Base-by-base conservation (phyloP, 1,140 invertebrate species). In the Coptotermes formosanus region DNA sequence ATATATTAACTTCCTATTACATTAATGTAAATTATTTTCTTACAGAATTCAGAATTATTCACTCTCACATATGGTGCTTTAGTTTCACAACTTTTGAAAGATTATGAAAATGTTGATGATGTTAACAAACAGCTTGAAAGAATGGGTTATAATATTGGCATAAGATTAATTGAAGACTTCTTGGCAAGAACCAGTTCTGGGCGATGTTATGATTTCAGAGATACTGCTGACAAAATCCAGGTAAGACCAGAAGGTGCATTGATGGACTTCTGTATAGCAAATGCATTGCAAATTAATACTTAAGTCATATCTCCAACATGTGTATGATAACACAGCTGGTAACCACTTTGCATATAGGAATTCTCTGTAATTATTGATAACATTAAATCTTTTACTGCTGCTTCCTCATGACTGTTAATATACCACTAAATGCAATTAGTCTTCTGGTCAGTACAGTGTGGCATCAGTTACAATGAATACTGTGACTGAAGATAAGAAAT, bases 141-240 rank as follows among this genome's bases (percentile, higher is more conserved):
- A 89, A 97, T 98, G 91, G 98, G 98, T 43, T 99, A 99, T 89
- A 99, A 99, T 90, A 99, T 99, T 94, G 99, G 99, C 52, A 95
- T 99, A 82, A 92, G 99, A 69, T 91, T 99, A 19, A 98, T 99
- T 88, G 99, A 99, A 92, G 99, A 99, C 90, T 99, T 99, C 89
- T 92, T 99, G 30, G 98, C 98, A 1, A 94, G 98, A 89, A 98
- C 98, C 11, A 95, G 96, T 87, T 95, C 96, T 30, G 96, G 95
- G 1, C 92, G 98, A 83, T 99, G 99, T 91, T 94, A 98, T 89
- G 98, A 99, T 91, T 96, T 99, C 91, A 95, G 97, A 89, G 98
- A 99, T 90, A 99, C 98, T 45, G 98, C 98, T 30, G 98, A 99
- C 91, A 98, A 99, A 91, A 97, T 99, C 87, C 96, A 98, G 91